phyloP scores from a whole-genome alignment of 23 tunicate species.

The Trididemnum nubilum region DNA sequence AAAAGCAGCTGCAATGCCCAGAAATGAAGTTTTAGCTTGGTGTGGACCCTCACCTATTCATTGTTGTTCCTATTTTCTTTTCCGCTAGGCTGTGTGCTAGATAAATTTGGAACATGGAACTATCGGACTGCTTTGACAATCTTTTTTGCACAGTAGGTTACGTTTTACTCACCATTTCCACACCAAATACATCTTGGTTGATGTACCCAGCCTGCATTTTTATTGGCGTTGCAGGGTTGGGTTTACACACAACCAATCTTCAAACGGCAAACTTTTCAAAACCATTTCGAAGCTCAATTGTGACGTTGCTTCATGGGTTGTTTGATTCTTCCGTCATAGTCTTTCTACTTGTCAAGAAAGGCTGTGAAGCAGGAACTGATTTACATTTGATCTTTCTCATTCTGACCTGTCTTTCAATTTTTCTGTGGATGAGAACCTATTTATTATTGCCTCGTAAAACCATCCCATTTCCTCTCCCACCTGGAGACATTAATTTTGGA shows the following conservation, averaged over 20 bases:
- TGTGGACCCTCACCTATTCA: background rate
- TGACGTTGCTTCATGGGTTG: background rate
- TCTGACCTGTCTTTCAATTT: background rate
- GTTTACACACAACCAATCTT: background rate
- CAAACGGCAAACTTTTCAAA: background rate
- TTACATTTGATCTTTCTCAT: background rate
- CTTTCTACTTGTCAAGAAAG: background rate
- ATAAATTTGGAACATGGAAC: background rate
- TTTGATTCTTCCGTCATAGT: background rate
- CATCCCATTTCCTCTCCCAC: slow-evolving; percentile 41
- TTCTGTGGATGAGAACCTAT: background rate
- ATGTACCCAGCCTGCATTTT: background rate
- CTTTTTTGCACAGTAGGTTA: too few species aligned
- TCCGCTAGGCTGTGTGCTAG: background rate
- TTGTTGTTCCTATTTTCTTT: background rate
- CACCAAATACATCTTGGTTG: background rate
- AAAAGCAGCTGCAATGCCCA: background rate
- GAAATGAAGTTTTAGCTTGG: background rate
- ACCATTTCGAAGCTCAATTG: background rate
- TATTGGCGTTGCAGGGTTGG: background rate
- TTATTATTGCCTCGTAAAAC: background rate
- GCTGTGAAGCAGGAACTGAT: slow-evolving; percentile 1
- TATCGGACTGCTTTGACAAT: too few species aligned
- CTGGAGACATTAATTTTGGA: background rate
- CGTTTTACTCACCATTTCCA: background rate